These are phyloP conservation scores for Phrynocephalus versicolor DNA, from an alignment of 2,113 vertebrate species.

Conservation along the genomic window DNA sequence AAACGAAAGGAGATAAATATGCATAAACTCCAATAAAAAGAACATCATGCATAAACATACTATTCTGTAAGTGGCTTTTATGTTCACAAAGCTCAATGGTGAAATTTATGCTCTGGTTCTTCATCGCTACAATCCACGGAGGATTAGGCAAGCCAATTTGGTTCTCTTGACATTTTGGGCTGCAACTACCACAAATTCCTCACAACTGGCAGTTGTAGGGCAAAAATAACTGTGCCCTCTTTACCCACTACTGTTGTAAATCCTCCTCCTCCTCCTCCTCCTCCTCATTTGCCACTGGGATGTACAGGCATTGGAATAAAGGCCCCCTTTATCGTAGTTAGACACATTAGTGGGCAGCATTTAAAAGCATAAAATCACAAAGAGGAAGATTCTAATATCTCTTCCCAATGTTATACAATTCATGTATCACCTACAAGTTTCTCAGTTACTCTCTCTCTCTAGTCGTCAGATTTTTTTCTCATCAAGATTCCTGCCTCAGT, in stretches of 20 bases:
- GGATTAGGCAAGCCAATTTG: background rate
- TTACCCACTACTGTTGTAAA: too few species aligned
- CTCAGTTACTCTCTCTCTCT: background rate
- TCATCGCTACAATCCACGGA: background rate
- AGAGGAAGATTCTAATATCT: background rate
- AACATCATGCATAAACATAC: background rate
- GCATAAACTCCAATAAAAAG: background rate
- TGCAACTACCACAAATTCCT: too few species aligned
- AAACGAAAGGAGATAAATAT: constrained; percentile 51
- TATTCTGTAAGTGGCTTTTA: background rate
- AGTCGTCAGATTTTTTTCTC: background rate
- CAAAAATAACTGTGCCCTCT: too few species aligned
- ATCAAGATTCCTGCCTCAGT: background rate
- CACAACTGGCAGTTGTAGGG: too few species aligned
- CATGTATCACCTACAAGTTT: background rate
- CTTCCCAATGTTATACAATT: background rate
- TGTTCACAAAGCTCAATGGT: too few species aligned
- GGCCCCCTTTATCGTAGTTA: background rate
- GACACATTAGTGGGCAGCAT: background rate
- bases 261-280: too few species aligned
- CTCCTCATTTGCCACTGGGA: too few species aligned
- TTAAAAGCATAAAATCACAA: background rate
- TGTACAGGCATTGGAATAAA: background rate
- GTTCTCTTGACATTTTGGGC: too few species aligned
- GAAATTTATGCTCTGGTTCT: background rate